phyloP scores from a whole-genome alignment of 2,797 vertebrate species.

The Gorsachius magnificus region DNA sequence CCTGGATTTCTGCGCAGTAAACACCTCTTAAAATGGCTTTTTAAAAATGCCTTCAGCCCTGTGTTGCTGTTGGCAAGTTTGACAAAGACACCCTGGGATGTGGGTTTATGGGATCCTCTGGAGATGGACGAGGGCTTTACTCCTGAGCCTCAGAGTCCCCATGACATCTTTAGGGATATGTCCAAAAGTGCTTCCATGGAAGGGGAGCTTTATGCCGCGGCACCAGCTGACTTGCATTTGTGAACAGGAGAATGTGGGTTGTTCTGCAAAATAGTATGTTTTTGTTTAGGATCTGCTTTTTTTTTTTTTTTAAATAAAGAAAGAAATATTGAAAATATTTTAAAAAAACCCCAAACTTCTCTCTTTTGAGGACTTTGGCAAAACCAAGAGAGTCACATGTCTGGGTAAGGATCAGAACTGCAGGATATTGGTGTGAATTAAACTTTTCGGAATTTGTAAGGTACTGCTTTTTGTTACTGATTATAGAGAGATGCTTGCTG shows the following conservation, averaged over 20 bases:
- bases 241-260: background rate
- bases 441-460: background rate
- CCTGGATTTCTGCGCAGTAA: background rate
- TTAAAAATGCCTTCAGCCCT: background rate
- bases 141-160: background rate
- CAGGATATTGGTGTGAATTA: background rate
- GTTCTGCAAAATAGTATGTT: background rate
- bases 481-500: background rate
- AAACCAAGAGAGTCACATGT: background rate
- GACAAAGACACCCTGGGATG: background rate
- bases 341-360: accelerated
- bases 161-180: background rate
- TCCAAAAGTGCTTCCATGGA: background rate
- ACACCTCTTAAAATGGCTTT: background rate
- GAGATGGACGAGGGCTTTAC: background rate
- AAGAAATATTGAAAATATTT: background rate
- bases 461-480: background rate
- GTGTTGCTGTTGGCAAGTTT: background rate
- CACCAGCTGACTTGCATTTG: background rate
- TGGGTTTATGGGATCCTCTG: background rate
- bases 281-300: background rate
- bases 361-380: background rate
- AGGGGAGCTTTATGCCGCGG: background rate
- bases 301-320: background rate
- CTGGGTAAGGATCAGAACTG: background rate